Evolutionary conservation across 2,888 invertebrate species (phyloP), one percentile per base, ranked within the genome.

Genomic region (Orchesellides sinensis): DNA sequence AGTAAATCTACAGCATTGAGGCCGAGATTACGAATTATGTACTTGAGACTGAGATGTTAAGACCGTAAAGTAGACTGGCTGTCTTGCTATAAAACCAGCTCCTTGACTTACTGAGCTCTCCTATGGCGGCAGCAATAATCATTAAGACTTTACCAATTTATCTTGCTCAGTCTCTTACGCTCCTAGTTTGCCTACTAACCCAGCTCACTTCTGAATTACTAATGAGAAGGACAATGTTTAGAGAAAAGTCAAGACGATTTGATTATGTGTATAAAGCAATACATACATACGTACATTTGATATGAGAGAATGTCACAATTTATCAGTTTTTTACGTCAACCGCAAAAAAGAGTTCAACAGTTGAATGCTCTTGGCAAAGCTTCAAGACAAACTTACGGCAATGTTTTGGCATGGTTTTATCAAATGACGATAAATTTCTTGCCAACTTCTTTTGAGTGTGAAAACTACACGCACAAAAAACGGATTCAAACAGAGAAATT

Each of bases 251-350:
- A n/a, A n/a, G 29, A 17, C 32, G 56, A 49, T 65, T 23, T 65
- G 65, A 65, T 45, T 65, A 65, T 23, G 21, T 10, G 21, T 35
- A 35, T 19, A 35, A n/a, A 25, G 35, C 17, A 29, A 27, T 61
- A 21, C 32, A 32, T 35, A 25, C 40, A 65, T 49, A 17, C 8
- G 49, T 49, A 19, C 19, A 19, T 54, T 29, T 29, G 47, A 47
- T 69, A 79, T 70, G 79, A 70, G 49, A 27, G 65, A 72, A 80
- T 63, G 80, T 80, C 70, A 80, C 79, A 80, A 80, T 80, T 80
- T 73, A 66, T 72, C 80, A 80, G 65, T 73, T 80, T n/a, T n/a
- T 65, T 66, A 49, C 29, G 66, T 80, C 80, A 73, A 80, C 73
- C 73, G 49, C 73, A 56, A 66, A 73, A 70, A 63, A 52, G 73